These are phyloP conservation scores for Acanthornis magna DNA, from an alignment of 2,797 vertebrate species.

Conservation along the genomic window DNA sequence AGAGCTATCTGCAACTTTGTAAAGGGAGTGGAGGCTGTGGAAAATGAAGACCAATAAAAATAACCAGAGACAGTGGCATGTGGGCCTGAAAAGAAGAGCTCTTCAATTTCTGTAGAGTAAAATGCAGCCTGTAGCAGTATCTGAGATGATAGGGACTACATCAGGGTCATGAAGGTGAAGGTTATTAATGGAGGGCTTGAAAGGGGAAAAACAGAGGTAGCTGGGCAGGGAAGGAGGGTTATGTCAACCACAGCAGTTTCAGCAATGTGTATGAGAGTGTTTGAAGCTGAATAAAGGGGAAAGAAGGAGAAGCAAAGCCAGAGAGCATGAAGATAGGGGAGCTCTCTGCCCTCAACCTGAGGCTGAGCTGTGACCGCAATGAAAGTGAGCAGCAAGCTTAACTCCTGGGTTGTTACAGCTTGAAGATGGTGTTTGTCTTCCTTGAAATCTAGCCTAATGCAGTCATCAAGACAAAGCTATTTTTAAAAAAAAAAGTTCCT, in stretches of 20 bases:
- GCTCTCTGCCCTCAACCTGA: neutral
- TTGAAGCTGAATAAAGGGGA: neutral
- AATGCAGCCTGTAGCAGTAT: neutral
- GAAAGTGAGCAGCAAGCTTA: neutral
- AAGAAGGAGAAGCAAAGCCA: neutral
- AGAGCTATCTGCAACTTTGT: neutral
- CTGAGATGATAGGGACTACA: neutral
- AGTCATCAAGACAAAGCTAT: neutral
- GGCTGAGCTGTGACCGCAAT: neutral
- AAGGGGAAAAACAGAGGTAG: neutral
- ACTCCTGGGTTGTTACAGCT: neutral
- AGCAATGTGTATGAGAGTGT: rapidly evolving
- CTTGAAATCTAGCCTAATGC: neutral
- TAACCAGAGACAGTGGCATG: rapidly evolving
- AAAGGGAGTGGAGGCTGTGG: neutral
- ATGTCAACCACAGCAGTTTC: neutral
- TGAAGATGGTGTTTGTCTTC: neutral
- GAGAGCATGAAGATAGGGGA: neutral
- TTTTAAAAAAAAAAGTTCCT: neutral
- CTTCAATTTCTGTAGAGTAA: neutral
- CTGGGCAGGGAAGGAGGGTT: neutral
- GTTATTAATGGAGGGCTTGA: neutral
- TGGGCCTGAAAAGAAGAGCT: neutral
- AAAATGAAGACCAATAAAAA: neutral
- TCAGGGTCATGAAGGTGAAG: neutral